phyloP scores from a whole-genome alignment of 2,113 vertebrate species.

The Dendropsophus ebraccatus region DNA sequence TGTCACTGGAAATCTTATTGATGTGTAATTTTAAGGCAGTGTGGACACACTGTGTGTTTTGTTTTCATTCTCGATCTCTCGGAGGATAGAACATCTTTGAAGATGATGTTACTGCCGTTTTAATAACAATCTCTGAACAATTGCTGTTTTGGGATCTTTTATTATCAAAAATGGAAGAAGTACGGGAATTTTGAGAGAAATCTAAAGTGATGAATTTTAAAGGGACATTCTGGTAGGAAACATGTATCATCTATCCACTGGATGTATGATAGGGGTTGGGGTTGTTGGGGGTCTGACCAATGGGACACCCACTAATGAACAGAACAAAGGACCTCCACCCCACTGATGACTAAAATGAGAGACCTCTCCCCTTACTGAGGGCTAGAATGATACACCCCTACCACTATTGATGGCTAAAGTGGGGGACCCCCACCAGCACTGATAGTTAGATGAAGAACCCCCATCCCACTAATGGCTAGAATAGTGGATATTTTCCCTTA shows the following conservation, averaged over 20 bases:
- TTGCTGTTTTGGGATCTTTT: background rate
- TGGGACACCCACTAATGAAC: background rate
- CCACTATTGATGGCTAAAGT: too few relatives aligned
- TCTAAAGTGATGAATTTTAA: background rate
- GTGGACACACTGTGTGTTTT: constrained; percentile 69
- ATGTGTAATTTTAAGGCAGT: constrained; percentile 77
- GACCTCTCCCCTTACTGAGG: background rate
- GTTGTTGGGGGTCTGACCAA: background rate
- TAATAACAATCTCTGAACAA: constrained; percentile 22
- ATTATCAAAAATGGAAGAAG: background rate
- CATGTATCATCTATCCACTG: background rate
- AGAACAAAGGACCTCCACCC: background rate
- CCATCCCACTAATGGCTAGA: too few relatives aligned
- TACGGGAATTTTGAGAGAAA: background rate
- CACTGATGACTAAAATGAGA: background rate
- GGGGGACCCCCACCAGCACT: too few relatives aligned
- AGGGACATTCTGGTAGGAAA: background rate
- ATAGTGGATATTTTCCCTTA: too few relatives aligned
- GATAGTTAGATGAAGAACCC: too few relatives aligned
- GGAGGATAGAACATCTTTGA: constrained; percentile 62
- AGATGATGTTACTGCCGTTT: constrained; percentile 6
- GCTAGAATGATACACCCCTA: too few relatives aligned
- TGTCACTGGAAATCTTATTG: constrained; percentile 79
- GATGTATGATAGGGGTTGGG: background rate
- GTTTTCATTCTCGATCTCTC: constrained; percentile 76